Conservation (phyloP, 2,113 vertebrate species). For the Rallus limicola region DNA sequence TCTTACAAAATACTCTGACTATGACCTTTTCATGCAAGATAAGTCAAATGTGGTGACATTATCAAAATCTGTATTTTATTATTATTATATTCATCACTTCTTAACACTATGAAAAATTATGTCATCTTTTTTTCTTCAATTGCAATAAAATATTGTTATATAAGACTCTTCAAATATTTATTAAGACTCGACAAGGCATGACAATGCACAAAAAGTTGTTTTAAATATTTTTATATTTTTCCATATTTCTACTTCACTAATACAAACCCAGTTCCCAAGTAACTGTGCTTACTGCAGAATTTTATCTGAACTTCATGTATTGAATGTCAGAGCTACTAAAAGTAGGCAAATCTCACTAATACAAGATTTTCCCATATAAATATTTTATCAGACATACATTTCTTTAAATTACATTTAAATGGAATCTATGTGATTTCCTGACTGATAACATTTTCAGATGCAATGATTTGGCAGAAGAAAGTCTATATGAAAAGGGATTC, state of each 20-base stretch:
- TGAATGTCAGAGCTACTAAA: not conserved
- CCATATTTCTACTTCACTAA: not conserved
- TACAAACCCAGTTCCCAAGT: not conserved
- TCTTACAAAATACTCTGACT: constrained; percentile 36
- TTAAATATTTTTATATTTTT: not conserved
- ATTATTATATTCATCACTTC: constrained; percentile 51
- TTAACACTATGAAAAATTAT: not conserved
- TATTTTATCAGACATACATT: not conserved
- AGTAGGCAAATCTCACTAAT: not conserved
- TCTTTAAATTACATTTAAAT: not conserved
- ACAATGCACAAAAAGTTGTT: not conserved
- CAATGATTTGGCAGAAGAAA: not conserved
- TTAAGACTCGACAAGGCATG: not conserved
- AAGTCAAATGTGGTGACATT: constrained; percentile 60
- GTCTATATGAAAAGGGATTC: not conserved
- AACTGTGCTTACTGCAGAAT: not conserved
- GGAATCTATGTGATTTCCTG: not conserved
- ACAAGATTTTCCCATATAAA: not conserved
- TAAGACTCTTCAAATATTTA: constrained; percentile 26
- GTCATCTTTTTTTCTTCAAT: not conserved
- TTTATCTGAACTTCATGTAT: not conserved
- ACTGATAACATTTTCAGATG: not conserved
- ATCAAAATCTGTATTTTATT: constrained; percentile 57
- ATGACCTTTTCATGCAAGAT: constrained; percentile 66
- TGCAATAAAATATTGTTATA: constrained; percentile 24